Base-by-base conservation (phyloP, 2,797 vertebrate species). In the Chaunax sp. region DNA sequence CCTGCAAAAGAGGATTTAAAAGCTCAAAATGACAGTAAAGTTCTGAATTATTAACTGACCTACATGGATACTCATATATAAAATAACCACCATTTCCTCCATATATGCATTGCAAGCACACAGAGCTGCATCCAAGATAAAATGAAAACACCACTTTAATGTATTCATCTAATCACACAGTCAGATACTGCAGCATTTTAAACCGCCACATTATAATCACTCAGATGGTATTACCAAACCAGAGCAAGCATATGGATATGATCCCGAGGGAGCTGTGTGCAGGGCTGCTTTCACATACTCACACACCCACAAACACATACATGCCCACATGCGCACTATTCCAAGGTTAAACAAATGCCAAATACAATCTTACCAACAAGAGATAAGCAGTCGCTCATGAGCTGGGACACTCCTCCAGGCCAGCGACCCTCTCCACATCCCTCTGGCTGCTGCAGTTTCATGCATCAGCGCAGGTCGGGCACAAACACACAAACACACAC, bases 341-440 rank as follows among this genome's bases (percentile, higher is more conserved):
- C 80, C 90, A 92, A 92, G 90, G 90, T 92, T 90, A 92, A 87
- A 89, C 89, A 91, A 89, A 92, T 73, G 81, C 69, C 84, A 88
- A 89, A 84, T 80, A 77, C 35, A 52, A 82, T 89, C 80, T 88
- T 69, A 62, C 63, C 77, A 79, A 72, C 66, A 77, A 83, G 68
- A 85, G 84, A 88, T 87, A 90, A 89, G 71, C 83, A 81, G 81
- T 83, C 67, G 57, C 79, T 87, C 79, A 79, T 62, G 81, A 87
- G 88, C 77, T 81, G 76, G 81, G 80, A 82, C 77, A 38, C 74
- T 83, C 80, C 85, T 83, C 28, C 18, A 3, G 70, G 80, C 78
- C 46, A 22, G 52, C 23, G 61, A 75, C 85, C 83, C 80, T 81
- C 81, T 82, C 71, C 52, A 45, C 62, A 60, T 73, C 70, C 80